phyloP scores from a whole-genome alignment of 2,113 vertebrate species.

The Hippolais icterina region DNA sequence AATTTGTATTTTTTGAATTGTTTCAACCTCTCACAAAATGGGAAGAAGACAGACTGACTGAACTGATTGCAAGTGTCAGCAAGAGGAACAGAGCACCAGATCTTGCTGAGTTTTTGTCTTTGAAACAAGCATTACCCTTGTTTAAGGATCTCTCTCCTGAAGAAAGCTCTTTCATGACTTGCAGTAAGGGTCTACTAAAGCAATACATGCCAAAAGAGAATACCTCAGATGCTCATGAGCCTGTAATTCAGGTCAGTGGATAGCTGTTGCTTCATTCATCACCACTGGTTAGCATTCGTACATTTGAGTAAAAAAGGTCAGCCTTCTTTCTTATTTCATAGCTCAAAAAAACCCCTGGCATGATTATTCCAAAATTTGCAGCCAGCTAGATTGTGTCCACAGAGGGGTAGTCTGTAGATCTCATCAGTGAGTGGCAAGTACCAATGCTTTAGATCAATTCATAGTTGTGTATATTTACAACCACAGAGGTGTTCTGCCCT shows the following conservation, averaged over 20 bases:
- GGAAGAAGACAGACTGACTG: constrained; percentile 67
- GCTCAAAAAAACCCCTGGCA: neutral
- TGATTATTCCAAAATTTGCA: neutral
- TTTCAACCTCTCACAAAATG: constrained; percentile 47
- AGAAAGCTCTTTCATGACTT: constrained; percentile 72
- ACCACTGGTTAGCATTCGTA: neutral
- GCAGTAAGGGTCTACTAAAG: constrained; percentile 41
- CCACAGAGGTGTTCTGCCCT: neutral
- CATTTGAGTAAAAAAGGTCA: neutral
- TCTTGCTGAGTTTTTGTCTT: constrained; percentile 67
- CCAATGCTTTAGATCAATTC: neutral
- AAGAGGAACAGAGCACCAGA: constrained; percentile 63
- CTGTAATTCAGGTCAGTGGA: constrained; percentile 64
- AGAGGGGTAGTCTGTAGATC: neutral
- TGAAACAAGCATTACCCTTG: constrained; percentile 67
- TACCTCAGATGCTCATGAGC: constrained; percentile 16
- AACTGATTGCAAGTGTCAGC: constrained; percentile 71
- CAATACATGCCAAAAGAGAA: neutral
- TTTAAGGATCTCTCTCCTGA: constrained; percentile 69
- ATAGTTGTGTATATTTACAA: neutral
- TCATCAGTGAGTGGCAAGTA: neutral
- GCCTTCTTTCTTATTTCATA: neutral
- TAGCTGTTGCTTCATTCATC: neutral
- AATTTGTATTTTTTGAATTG: constrained; percentile 79
- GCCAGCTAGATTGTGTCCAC: neutral